phyloP scores from a whole-genome alignment of 1,140 invertebrate species.

The Cylas formicarius region DNA sequence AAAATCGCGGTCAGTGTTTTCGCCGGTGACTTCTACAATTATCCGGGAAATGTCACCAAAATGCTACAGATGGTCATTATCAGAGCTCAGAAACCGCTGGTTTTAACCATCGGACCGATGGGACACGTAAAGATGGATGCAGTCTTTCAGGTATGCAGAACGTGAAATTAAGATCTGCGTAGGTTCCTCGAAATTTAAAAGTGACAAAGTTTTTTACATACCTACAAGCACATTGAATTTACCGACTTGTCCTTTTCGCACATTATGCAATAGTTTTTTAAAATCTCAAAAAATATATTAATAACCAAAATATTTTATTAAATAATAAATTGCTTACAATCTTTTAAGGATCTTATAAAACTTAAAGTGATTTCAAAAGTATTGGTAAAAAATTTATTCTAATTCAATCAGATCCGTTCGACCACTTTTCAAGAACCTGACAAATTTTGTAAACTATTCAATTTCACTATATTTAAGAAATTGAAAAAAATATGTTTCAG shows the following conservation, averaged over 20 bases:
- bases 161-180: too few species aligned
- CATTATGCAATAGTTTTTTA: background rate
- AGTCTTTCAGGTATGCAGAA: constrained; percentile 18
- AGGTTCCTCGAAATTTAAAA: too few species aligned
- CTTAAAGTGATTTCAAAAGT: background rate
- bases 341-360: background rate
- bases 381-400: background rate
- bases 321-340: background rate
- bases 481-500: constrained; percentile 12
- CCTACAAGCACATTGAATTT: too few species aligned
- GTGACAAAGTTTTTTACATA: too few species aligned
- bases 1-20: constrained; percentile 18
- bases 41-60: constrained; percentile 1
- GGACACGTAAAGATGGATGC: constrained; percentile 13
- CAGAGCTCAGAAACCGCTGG: constrained; percentile 21
- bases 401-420: background rate
- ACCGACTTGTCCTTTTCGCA: background rate
- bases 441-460: too few species aligned
- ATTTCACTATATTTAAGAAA: too few species aligned
- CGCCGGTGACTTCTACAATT: constrained; percentile 16
- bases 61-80: constrained; percentile 18
- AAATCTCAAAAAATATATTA: too few species aligned
- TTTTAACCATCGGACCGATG: constrained; percentile 19
- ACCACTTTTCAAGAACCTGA: background rate
- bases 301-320: too few species aligned